Evolutionary conservation across 37 sponge, comb jelly and placozoan species (phyloP), one percentile per base, ranked within the genome.

Genomic region (Haliclona indistincta): DNA sequence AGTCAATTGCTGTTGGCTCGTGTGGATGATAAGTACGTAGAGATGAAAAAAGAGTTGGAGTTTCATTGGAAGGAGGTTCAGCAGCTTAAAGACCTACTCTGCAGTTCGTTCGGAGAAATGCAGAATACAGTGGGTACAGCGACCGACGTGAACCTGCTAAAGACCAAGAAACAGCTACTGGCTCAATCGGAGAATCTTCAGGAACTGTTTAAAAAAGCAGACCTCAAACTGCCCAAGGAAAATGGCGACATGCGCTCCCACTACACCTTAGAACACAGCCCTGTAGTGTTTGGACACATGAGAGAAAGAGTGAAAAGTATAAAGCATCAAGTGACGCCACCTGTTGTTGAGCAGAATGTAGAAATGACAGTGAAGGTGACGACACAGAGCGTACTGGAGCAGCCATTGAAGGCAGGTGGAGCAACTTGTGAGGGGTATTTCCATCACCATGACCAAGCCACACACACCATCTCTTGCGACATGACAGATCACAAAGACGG

Each of bases 401-500:
- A 76, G 11, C 36, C 39, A 0, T 63, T 83, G 3, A 30, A 64
- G 32, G 61, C 61, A 63, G 84, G 84, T 5, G 84, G 84, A 38
- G 77, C 45, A 26, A 2, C n/a, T 19, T 83, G 84, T 43, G 30
- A 39, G 10, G 70, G n/a, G n/a, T n/a, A n/a, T n/a, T n/a, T n/a
- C n/a, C n/a, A n/a, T n/a, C n/a, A n/a, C n/a, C n/a, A n/a, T n/a
- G n/a, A n/a, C n/a, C n/a, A n/a, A n/a, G n/a, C n/a, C n/a, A n/a
- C n/a, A n/a, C n/a, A n/a, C n/a, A n/a, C n/a, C n/a, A n/a, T 44
- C 0, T 0, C 47, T 1, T 20, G 60, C 17, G 47, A 42, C 0
- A 63, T 83, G 43, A 70, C 63, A 28, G 84, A 83, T 70, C 75
- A 83, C 53, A 28, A 58, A 2, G 70, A 83, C 43, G 84, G 84